Evolutionary conservation across 64 coral and sea anemone genomes (phyloP).

Genomic region (Hydrozoanthus tunicans): DNA sequence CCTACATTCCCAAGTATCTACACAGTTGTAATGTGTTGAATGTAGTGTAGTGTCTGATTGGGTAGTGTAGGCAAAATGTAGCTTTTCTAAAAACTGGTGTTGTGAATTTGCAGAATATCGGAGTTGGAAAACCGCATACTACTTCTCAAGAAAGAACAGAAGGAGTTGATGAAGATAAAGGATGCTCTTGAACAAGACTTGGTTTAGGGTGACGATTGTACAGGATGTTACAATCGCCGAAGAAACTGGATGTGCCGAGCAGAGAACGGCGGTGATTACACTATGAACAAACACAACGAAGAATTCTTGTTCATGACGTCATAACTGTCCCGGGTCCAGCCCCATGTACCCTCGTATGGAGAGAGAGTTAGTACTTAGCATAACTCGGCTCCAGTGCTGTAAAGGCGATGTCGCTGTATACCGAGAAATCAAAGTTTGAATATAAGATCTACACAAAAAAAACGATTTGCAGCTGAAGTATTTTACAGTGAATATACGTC

Average conservation of each 20-base stretch:
- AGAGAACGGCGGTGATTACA: neutral
- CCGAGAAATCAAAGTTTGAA: too few species aligned
- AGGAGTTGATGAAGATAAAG: constrained; percentile 16
- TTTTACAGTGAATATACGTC: too few species aligned
- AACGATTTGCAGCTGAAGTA: too few species aligned
- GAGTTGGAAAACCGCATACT: constrained; percentile 43
- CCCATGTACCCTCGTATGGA: neutral
- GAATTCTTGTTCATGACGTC: neutral
- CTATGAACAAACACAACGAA: neutral
- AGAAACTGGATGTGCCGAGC: neutral
- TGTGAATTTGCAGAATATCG: constrained; percentile 29
- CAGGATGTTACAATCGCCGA: neutral
- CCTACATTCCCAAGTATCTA: too few species aligned
- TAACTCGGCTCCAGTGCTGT: too few species aligned
- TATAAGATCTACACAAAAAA: too few species aligned
- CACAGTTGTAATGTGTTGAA: too few species aligned
- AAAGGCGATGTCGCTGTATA: too few species aligned
- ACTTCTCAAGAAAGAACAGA: constrained; percentile 29
- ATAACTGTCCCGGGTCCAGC: neutral
- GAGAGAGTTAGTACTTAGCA: neutral
- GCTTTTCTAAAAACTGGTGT: neutral
- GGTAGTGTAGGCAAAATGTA: too few species aligned
- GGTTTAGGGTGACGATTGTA: neutral
- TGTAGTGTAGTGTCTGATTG: too few species aligned
- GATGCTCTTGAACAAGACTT: constrained; percentile 24